Conservation (phyloP, 2,113 vertebrate species). For the Chrysemys picta region DNA sequence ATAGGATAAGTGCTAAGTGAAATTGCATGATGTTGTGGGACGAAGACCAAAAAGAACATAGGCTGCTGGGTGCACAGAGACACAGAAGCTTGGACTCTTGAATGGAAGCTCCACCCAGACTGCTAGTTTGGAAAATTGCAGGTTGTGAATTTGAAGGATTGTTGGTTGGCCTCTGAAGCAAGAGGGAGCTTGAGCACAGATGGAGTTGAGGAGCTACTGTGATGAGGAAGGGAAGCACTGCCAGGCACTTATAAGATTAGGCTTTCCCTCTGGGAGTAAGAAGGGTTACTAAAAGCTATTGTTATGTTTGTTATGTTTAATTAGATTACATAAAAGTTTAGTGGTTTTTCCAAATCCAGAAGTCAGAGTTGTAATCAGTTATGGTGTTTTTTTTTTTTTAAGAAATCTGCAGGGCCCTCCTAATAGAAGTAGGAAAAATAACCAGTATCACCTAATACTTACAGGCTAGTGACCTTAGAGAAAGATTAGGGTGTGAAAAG, state of each 20-base stretch:
- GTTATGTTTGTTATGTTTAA: neutral
- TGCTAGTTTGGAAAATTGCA: neutral
- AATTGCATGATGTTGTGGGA: neutral
- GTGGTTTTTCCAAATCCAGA: neutral
- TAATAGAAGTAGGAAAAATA: neutral
- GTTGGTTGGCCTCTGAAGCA: neutral
- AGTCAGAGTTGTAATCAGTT: neutral
- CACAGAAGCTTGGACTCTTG: neutral
- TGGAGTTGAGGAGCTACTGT: neutral
- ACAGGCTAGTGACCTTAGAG: neutral
- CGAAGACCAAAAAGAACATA: neutral
- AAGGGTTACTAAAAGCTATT: neutral
- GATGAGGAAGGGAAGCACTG: neutral
- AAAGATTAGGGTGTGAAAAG: neutral
- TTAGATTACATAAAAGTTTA: neutral
- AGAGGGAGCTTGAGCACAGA: neutral
- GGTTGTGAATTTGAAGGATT: neutral
- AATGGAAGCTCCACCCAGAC: neutral
- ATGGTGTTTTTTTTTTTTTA: neutral
- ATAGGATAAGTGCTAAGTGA: neutral
- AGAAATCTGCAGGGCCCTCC: neutral
- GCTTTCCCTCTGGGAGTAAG: neutral
- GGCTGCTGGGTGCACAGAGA: neutral
- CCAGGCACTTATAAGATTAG: neutral
- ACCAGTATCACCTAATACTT: neutral